Evolutionary conservation across 35 echinoderm and acorn worm species (phyloP).

Genomic region (Lytechinus pictus): DNA sequence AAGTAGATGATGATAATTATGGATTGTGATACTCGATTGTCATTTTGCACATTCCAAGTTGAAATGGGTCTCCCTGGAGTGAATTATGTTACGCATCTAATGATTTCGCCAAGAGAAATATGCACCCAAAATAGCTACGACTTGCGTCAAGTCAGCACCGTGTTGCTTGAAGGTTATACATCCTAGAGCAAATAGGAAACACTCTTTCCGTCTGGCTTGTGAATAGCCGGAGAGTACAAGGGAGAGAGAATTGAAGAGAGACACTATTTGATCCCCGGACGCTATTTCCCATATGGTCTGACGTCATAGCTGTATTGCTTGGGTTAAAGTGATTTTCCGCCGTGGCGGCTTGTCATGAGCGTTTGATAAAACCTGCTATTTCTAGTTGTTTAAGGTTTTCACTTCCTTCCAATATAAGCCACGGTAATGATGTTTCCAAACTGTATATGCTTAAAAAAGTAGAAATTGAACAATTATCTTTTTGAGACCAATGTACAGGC

Average conservation of each 20-base stretch:
- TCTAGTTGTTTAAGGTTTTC: background rate
- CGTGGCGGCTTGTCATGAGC: background rate
- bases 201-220: background rate
- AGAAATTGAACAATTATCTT: too few relatives aligned
- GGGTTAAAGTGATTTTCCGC: slow-evolving; percentile 10
- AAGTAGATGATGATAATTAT: background rate
- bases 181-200: background rate
- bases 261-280: background rate
- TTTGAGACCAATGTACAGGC: too few relatives aligned
- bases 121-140: background rate
- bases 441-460: too few relatives aligned
- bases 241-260: background rate
- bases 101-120: background rate
- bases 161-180: background rate
- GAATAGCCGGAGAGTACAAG: background rate
- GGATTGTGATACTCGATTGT: background rate
- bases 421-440: too few relatives aligned
- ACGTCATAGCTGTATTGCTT: background rate
- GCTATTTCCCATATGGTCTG: background rate
- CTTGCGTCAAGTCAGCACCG: background rate
- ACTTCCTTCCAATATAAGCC: too few relatives aligned
- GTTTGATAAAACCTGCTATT: background rate
- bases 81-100: slow-evolving; percentile 3
- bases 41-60: background rate
- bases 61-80: background rate